These are phyloP conservation scores for Trissoscelio sp. DNA, from an alignment of 2,888 invertebrate species.

Conservation along the genomic window DNA sequence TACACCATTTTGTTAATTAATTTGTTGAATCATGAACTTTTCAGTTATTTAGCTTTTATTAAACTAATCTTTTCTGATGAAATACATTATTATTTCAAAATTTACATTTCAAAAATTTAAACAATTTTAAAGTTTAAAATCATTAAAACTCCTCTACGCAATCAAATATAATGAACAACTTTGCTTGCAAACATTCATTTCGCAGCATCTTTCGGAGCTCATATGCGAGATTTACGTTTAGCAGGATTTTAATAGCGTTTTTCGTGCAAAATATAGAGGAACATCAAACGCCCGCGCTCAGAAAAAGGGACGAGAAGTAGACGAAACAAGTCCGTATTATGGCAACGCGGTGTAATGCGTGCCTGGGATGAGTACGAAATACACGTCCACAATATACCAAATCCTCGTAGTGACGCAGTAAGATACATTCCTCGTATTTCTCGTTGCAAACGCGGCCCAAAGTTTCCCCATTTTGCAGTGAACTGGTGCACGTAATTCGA, in stretches of 20 bases:
- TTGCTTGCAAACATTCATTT: constrained; percentile 1
- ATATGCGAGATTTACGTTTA: constrained; percentile 22
- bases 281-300: constrained; percentile 10
- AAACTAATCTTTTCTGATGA: too few relatives aligned
- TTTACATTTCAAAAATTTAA: too few relatives aligned
- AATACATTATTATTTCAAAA: too few relatives aligned
- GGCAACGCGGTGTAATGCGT: constrained; percentile 47
- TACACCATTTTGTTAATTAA: too few relatives aligned
- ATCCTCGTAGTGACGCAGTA: constrained; percentile 55
- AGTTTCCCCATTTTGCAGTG: constrained; percentile 79
- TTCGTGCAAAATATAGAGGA: constrained; percentile 11
- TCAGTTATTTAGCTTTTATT: too few relatives aligned
- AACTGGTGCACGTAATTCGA: constrained; percentile 80
- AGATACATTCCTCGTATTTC: constrained; percentile 70
- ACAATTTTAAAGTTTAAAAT: too few relatives aligned
- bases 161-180: constrained; percentile 5
- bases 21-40: too few relatives aligned
- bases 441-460: constrained; percentile 56
- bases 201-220: constrained; percentile 7
- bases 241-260: constrained; percentile 32
- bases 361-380: constrained; percentile 24
- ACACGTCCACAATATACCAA: constrained; percentile 56
- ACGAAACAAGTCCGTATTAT: constrained; percentile 57
- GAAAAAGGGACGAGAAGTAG: constrained; percentile 5
- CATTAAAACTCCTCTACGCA: not conserved